Evolutionary conservation across 2,888 invertebrate genomes (phyloP).

Genomic region (Drosophila mimica): DNA sequence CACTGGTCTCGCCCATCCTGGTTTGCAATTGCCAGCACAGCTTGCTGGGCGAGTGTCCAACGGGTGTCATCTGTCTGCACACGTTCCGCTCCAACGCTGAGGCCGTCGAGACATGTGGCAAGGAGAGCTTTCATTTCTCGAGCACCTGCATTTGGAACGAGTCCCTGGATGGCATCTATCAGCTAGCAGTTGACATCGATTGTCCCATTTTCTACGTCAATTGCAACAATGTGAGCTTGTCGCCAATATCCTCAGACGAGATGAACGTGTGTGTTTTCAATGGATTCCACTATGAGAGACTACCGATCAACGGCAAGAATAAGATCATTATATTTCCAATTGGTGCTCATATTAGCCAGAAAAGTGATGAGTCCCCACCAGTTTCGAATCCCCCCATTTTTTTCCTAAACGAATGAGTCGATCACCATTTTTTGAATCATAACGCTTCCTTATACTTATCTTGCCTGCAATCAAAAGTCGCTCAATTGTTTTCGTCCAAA

Average conservation of each 20-base stretch:
- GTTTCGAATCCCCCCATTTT: conserved; percentile 31
- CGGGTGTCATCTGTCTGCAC: conserved; percentile 50
- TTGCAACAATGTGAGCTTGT: conserved; percentile 43
- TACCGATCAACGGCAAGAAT: conserved; percentile 20
- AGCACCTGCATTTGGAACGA: conserved; percentile 55
- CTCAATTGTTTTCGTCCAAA: conserved; percentile 34
- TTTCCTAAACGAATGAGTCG: conserved; percentile 32
- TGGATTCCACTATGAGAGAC: conserved; percentile 54
- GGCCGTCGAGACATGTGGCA: conserved; percentile 20
- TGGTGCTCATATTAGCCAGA: conserved; percentile 3
- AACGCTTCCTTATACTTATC: conserved; percentile 35
- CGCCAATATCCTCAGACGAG: conserved; percentile 26
- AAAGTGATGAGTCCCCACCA: neutral
- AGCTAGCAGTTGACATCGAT: conserved; percentile 40
- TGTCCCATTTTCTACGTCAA: conserved; percentile 48
- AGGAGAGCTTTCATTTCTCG: conserved; percentile 19
- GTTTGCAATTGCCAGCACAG: conserved; percentile 26
- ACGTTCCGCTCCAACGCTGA: conserved; percentile 37
- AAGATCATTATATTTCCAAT: conserved; percentile 61
- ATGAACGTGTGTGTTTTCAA: conserved; percentile 5
- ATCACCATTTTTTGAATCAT: neutral
- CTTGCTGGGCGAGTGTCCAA: conserved; percentile 22
- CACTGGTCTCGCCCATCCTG: conserved; percentile 25
- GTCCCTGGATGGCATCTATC: conserved; percentile 40
- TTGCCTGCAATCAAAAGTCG: conserved; percentile 23